Conservation (phyloP, 2,888 invertebrate genomes). For the Dryadula phaetusa region DNA sequence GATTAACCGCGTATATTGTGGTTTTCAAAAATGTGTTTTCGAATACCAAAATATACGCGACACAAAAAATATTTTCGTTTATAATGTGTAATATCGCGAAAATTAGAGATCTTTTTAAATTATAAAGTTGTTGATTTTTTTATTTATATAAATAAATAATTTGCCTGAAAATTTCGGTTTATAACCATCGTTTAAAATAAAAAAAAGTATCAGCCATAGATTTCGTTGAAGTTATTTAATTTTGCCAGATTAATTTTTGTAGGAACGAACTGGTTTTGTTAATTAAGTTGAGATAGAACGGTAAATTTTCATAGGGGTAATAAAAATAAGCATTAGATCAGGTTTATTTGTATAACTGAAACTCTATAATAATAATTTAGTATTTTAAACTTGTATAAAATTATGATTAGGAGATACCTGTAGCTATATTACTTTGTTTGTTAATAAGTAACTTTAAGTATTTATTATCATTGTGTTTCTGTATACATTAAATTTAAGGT, state of each 20-base stretch:
- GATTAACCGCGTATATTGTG: no score
- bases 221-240: background rate
- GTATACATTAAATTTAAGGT: no score
- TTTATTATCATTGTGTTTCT: background rate
- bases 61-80: no score
- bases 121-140: no score
- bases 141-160: no score
- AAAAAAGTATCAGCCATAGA: background rate
- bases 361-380: background rate
- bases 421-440: background rate
- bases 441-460: background rate
- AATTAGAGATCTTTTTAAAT: no score
- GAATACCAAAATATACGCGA: no score
- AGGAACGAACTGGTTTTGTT: constrained; percentile 5
- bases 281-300: background rate
- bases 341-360: constrained; percentile 1
- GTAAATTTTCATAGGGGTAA: background rate
- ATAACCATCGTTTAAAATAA: background rate
- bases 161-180: no score
- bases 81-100: no score
- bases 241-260: background rate
- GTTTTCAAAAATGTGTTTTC: no score
- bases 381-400: background rate
- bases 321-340: no score
- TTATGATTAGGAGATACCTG: background rate